A percentile compares a stretch with the other conserved stretches of the same genome.
Conservation (phyloP, 2,888 invertebrate genomes). For the Stramonita haemastoma region DNA sequence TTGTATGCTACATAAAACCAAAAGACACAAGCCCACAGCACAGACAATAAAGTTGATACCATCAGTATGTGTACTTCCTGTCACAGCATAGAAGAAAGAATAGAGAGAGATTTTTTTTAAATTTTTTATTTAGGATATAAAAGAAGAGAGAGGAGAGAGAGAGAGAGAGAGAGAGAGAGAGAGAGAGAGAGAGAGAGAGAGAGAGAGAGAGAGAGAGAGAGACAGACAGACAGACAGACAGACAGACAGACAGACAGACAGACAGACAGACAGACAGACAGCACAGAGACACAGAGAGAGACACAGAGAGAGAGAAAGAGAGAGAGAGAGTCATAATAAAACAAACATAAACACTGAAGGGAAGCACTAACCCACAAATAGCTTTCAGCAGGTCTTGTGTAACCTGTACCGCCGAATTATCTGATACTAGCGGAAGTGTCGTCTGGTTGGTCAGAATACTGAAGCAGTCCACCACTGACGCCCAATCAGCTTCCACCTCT, state of each 20-base stretch:
- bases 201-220: no score
- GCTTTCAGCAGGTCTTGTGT: conserved; percentile 28
- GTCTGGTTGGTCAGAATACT: conserved; percentile 37
- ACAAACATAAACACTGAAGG: neutral
- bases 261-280: neutral
- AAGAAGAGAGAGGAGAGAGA: neutral
- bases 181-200: no score
- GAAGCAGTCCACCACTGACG: conserved; percentile 31
- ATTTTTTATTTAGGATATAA: neutral
- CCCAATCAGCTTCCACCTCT: conserved; percentile 15
- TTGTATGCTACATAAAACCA: no score
- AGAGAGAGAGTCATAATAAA: neutral
- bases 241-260: neutral
- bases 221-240: neutral
- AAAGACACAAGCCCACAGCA: no score
- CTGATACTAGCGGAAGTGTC: neutral
- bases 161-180: neutral
- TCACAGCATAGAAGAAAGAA: neutral
- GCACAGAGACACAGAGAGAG: neutral
- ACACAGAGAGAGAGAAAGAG: neutral
- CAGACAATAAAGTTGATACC: no score
- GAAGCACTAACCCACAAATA: conserved; percentile 29
- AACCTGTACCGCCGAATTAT: conserved; percentile 16
- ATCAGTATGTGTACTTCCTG: neutral
- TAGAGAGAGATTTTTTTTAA: no score